A percentile compares a stretch with the other conserved stretches of the same genome.
These are phyloP conservation scores for Girardia tigrina DNA, from an alignment of 2,888 invertebrate genomes.

Conservation along the genomic window DNA sequence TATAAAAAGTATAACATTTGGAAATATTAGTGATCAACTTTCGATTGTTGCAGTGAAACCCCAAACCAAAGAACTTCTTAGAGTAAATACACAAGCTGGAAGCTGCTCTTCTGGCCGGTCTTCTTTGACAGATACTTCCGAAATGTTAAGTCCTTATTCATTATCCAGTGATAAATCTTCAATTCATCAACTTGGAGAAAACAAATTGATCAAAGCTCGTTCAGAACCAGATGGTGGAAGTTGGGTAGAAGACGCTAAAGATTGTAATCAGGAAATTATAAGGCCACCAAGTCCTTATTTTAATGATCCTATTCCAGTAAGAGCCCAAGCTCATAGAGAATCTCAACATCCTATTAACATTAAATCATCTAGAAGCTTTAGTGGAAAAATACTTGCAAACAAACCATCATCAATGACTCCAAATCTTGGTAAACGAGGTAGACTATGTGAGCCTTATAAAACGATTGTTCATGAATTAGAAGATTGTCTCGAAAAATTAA, in stretches of 20 bases:
- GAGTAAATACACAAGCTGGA: conserved; percentile 2
- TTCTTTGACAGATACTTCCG: not conserved
- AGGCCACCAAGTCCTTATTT: not conserved
- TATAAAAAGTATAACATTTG: conserved; percentile 17
- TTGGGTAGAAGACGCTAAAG: conserved; percentile 13
- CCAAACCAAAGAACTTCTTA: conserved; percentile 5
- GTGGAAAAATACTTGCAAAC: not conserved
- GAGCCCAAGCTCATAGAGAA: not conserved
- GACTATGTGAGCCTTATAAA: conserved; percentile 1
- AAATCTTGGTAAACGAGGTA: not conserved
- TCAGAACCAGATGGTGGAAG: conserved; percentile 4
- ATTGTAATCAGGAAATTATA: not conserved
- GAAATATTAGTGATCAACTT: conserved; percentile 2
- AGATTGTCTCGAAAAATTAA: conserved; percentile 12
- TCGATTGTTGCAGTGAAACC: not conserved
- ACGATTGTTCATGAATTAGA: conserved; percentile 6
- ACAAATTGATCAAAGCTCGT: not conserved
- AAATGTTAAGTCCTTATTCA: conserved; percentile 12
- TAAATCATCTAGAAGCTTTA: not conserved
- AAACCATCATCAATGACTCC: conserved; percentile 13
- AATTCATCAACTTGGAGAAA: conserved; percentile 18
- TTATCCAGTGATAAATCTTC: conserved; percentile 12
- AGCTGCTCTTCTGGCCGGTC: conserved; percentile 8
- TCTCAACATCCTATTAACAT: not conserved
- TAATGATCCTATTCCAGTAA: not conserved